A percentile compares a stretch with the other conserved stretches of the same genome.
Evolutionary conservation across 2,113 vertebrate species (phyloP).

Genomic region (Cyanistes caeruleus): DNA sequence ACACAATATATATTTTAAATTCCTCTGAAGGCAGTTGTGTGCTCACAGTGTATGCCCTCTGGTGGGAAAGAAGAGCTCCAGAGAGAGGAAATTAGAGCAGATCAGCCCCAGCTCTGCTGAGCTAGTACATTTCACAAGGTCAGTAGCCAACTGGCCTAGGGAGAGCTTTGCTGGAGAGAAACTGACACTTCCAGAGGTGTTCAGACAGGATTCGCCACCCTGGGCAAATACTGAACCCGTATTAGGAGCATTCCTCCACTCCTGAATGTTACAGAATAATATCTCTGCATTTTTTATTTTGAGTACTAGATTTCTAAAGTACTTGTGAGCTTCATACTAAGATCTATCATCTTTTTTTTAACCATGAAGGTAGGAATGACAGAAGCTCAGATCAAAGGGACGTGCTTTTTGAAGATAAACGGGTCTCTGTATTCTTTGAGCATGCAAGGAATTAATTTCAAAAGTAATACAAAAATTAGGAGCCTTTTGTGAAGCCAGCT

Average conservation of each 20-base stretch:
- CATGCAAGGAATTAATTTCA: background rate
- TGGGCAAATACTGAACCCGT: accelerated
- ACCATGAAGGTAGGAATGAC: background rate
- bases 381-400: slow-evolving; percentile 42
- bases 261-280: background rate
- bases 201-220: background rate
- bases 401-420: slow-evolving; percentile 14
- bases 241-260: background rate
- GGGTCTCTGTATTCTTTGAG: background rate
- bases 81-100: slow-evolving; percentile 34
- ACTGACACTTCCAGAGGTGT: background rate
- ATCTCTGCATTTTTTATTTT: background rate
- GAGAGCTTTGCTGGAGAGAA: background rate
- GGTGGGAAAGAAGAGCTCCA: slow-evolving; percentile 40
- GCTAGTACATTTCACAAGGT: slow-evolving; percentile 7
- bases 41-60: slow-evolving; percentile 33
- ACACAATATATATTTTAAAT: slow-evolving; percentile 32
- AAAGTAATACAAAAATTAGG: background rate
- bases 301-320: background rate
- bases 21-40: slow-evolving; percentile 11
- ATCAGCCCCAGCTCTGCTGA: slow-evolving; percentile 34
- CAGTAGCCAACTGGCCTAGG: background rate
- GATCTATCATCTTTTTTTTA: background rate
- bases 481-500: background rate
- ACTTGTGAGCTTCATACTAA: background rate